These are phyloP conservation scores for Oscheius sp. DNA, from an alignment of 1,140 invertebrate species.

Conservation along the genomic window DNA sequence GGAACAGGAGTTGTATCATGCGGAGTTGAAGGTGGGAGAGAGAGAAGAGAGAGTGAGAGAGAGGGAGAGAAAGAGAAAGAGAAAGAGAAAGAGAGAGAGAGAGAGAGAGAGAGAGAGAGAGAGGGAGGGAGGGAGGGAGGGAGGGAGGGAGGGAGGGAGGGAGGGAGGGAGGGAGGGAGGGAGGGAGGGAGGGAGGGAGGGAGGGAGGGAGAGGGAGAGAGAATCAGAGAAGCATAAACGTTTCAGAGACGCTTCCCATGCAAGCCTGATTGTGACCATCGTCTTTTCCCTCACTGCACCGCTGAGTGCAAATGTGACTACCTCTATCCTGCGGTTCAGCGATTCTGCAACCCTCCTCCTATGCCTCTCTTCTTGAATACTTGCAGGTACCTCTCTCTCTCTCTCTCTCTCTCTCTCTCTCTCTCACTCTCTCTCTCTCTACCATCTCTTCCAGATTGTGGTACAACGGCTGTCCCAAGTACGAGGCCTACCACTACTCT, in stretches of 20 bases:
- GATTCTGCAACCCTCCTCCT: constrained; percentile 47
- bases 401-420: too few species aligned
- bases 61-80: neutral
- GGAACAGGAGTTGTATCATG: constrained; percentile 23
- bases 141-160: too few species aligned
- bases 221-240: constrained; percentile 8
- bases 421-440: neutral
- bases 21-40: constrained; percentile 19
- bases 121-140: too few species aligned
- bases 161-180: too few species aligned
- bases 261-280: constrained; percentile 32
- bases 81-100: neutral
- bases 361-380: constrained; percentile 47
- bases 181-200: too few species aligned
- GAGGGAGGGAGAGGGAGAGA: too few species aligned
- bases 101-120: neutral
- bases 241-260: too few species aligned
- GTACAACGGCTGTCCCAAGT: constrained; percentile 30
- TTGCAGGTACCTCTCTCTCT: constrained; percentile 22
- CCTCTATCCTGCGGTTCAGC: constrained; percentile 43
- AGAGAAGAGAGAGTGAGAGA: too few species aligned
- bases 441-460: neutral
- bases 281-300: constrained; percentile 34
- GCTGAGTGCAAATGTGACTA: constrained; percentile 47
- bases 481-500: constrained; percentile 45